Evolutionary conservation across 1,140 invertebrate species (phyloP), one percentile per base, ranked within the genome.

Genomic region (Zelostemma sp.): DNA sequence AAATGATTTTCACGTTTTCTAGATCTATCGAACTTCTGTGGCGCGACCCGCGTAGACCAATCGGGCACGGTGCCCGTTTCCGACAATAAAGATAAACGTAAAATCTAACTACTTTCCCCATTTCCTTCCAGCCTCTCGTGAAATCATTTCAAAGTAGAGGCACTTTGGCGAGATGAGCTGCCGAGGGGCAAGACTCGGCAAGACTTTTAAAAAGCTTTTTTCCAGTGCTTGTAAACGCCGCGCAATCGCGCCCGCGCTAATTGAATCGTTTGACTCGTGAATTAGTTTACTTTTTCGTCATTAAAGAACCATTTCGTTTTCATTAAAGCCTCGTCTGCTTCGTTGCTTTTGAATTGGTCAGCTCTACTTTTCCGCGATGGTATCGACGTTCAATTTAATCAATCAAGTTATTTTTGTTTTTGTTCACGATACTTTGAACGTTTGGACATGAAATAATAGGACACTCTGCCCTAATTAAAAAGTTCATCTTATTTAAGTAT

Each of bases 31-130:
- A 16, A 54, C 56, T 60, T 35, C 1, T 16, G 45, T 40, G 59
- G 46, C 53, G 40, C 53, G 25, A 49, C 18, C 21, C 40, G 6
- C 6, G 21, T 19, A 56, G 64, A 63, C 71, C 68, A 75, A 77
- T 77, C 69, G 66, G 55, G 67, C 62, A 25, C 68, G 49, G 38
- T 65, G 54, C 58, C 66, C 68, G 58, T 57, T 21, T 40, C 14
- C 53, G 55, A 58, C 63, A 54, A 75, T 77, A 75, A 78, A 74
- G 74, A 77, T 82, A 78, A 77, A 80, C 77, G 64, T 81, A 81
- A 82, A 82, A 80, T 80, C 76, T 79, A 81, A 82, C 77, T 73
- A 68, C 63, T 51, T 58, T 61, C 43, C 51, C 69, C 56, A 62
- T 64, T 72, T 59, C 41, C 61, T 45, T 15, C 41, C 57, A 65